These are phyloP conservation scores for Macrobrachium nipponense DNA, from an alignment of 1,140 invertebrate genomes.

Conservation along the genomic window DNA sequence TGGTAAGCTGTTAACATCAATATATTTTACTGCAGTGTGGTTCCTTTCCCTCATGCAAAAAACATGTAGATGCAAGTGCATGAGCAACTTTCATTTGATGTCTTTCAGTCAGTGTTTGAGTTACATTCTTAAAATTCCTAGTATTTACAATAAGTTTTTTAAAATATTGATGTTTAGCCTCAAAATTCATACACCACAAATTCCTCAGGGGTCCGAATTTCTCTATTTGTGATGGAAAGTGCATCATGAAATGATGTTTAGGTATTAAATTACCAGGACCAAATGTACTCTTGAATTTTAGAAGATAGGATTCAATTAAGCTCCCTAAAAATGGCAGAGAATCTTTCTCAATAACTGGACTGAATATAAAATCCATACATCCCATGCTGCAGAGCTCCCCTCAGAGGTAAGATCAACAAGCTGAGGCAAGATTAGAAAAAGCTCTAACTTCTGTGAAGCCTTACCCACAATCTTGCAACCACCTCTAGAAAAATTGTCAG, in stretches of 20 bases:
- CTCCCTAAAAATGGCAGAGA: not conserved
- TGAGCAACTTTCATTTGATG: conserved; percentile 21
- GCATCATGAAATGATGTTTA: not conserved
- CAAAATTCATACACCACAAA: conserved; percentile 34
- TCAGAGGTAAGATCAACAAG: conserved; percentile 1
- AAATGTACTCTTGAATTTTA: conserved; percentile 4
- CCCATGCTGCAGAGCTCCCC: not conserved
- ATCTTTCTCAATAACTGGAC: not conserved
- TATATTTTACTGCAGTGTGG: no score
- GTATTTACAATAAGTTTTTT: conserved; percentile 13
- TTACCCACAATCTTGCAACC: conserved; percentile 1
- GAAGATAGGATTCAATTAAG: not conserved
- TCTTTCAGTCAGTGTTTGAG: conserved; percentile 32
- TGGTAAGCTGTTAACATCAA: no score
- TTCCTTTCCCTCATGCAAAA: no score
- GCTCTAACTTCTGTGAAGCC: conserved; percentile 1
- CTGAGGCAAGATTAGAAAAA: not conserved
- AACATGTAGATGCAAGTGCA: not conserved
- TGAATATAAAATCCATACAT: no score
- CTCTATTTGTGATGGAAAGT: not conserved
- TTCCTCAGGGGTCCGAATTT: conserved; percentile 33
- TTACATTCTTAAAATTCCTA: conserved; percentile 23
- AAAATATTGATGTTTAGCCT: conserved; percentile 21
- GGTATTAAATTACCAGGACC: conserved; percentile 1
- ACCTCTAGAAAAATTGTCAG: not conserved